These are phyloP conservation scores for Ectemnius cavifrons DNA, from an alignment of 2,888 invertebrate genomes.

Conservation along the genomic window DNA sequence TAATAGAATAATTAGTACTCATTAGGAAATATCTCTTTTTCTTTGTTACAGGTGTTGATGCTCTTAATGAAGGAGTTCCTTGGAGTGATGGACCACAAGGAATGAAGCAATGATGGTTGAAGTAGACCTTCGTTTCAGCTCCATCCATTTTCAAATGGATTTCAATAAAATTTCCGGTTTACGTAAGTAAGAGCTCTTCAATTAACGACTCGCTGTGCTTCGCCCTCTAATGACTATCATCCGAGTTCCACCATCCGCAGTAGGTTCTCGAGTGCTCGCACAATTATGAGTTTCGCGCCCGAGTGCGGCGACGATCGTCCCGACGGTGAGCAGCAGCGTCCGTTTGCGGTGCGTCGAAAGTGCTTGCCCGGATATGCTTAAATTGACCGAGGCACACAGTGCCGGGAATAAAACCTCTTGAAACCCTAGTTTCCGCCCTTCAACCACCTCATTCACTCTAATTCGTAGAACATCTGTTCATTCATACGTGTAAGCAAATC, in stretches of 20 bases:
- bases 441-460: too few species aligned
- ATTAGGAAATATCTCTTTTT: too few species aligned
- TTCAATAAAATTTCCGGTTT: conserved; percentile 31
- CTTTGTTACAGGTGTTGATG: too few species aligned
- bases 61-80: too few species aligned
- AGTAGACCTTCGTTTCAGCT: background rate
- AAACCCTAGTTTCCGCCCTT: too few species aligned
- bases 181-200: conserved; percentile 35
- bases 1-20: too few species aligned
- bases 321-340: conserved; percentile 28
- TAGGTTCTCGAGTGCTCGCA: conserved; percentile 46
- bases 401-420: too few species aligned
- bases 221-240: conserved; percentile 24
- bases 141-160: conserved; percentile 3
- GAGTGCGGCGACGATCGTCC: conserved; percentile 39
- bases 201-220: conserved; percentile 40
- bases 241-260: conserved; percentile 9
- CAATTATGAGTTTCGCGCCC: conserved; percentile 56
- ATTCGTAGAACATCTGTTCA: too few species aligned
- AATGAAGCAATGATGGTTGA: background rate
- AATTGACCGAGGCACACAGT: too few species aligned
- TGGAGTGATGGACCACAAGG: background rate
- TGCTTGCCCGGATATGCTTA: conserved; percentile 1
- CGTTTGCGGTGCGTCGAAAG: conserved; percentile 31
- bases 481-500: too few species aligned